These are phyloP conservation scores for Podarcis siculus DNA, from an alignment of 2,797 vertebrate species.

Conservation along the genomic window DNA sequence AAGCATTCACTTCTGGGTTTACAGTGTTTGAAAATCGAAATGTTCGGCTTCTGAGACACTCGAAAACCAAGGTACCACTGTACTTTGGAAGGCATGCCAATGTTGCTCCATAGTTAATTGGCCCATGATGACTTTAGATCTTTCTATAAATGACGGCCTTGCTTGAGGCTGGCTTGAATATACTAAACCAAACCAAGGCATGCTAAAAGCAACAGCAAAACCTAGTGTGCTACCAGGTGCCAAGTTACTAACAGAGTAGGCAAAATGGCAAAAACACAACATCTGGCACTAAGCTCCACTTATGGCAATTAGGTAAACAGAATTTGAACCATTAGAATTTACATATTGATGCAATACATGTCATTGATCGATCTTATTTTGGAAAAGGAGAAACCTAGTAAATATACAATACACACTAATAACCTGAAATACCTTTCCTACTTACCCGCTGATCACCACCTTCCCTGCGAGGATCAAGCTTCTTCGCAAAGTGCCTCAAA, in stretches of 20 bases:
- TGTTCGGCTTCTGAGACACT: no score
- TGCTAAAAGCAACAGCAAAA: background rate
- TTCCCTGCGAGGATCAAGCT: conserved; percentile 95
- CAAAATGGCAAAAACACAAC: conserved; percentile 14
- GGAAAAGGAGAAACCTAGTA: rapidly evolving
- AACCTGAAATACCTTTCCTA: conserved; percentile 44
- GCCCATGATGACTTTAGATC: background rate
- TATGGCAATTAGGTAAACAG: conserved; percentile 14
- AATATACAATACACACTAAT: background rate
- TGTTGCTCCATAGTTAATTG: background rate
- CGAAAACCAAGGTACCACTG: no score
- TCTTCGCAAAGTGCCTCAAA: conserved; percentile 96
- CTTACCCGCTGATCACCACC: conserved; percentile 98
- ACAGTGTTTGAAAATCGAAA: no score
- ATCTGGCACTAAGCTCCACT: background rate
- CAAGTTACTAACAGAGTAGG: conserved; percentile 35
- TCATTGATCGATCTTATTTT: conserved; percentile 52
- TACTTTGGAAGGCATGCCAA: background rate
- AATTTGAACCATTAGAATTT: background rate
- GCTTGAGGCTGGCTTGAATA: background rate
- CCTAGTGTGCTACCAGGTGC: conserved; percentile 35
- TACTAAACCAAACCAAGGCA: background rate
- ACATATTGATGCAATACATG: conserved; percentile 61
- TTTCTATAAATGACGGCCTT: background rate
- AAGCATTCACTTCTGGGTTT: no score